Percentiles rank a stretch among this genome's conserved stretches.
Evolutionary conservation across 2,888 invertebrate species (phyloP).

Genomic region (Ischnura elegans): DNA sequence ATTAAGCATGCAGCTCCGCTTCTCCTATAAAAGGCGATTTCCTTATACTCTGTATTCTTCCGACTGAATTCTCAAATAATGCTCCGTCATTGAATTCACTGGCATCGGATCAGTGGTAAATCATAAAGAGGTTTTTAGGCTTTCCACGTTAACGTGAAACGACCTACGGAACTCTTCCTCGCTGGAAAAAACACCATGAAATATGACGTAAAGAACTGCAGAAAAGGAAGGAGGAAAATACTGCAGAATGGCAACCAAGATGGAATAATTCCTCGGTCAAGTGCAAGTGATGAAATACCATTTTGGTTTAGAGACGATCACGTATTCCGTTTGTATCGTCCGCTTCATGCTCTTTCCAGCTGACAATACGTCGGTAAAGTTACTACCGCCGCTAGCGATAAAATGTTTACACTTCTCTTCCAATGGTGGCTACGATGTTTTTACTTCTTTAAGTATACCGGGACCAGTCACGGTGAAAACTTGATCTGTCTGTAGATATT

Average conservation of each 20-base stretch:
- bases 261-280: not conserved
- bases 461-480: too few relatives aligned
- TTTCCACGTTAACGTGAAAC: not conserved
- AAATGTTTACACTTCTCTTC: not conserved
- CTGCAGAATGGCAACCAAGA: not conserved
- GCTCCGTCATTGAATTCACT: too few relatives aligned
- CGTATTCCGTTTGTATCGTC: not conserved
- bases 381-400: not conserved
- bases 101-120: not conserved
- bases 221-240: not conserved
- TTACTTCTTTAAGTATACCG: too few relatives aligned
- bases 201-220: not conserved
- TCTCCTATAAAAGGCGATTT: too few relatives aligned
- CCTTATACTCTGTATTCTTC: too few relatives aligned
- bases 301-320: not conserved
- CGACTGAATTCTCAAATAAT: too few relatives aligned
- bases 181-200: not conserved
- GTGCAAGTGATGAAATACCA: not conserved
- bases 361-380: not conserved
- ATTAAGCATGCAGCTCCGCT: too few relatives aligned
- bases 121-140: not conserved
- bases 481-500: too few relatives aligned
- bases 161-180: not conserved
- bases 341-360: not conserved
- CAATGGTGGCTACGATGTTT: too few relatives aligned